These are phyloP conservation scores for Salvator merianae DNA, from an alignment of 2,113 vertebrate genomes.

Conservation along the genomic window DNA sequence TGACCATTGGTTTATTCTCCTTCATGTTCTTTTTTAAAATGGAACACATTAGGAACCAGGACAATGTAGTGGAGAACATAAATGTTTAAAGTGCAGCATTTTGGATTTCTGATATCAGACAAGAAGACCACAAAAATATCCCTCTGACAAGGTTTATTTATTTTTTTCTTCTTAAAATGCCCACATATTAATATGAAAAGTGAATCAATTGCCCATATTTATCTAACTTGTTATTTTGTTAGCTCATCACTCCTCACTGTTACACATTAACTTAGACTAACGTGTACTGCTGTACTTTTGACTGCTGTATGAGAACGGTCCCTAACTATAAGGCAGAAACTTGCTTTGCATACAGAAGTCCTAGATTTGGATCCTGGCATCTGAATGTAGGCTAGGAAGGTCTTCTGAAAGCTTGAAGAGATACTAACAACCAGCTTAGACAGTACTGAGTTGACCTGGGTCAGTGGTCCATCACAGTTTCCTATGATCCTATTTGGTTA, in stretches of 20 bases:
- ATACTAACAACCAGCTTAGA: background rate
- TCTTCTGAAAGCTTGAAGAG: background rate
- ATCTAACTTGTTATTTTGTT: background rate
- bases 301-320: background rate
- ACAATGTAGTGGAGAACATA: constrained; percentile 20
- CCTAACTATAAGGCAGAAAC: background rate
- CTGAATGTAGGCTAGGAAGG: no score
- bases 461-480: background rate
- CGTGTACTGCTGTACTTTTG: background rate
- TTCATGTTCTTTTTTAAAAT: constrained; percentile 26
- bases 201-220: background rate
- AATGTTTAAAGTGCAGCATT: constrained; percentile 3
- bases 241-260: constrained; percentile 49
- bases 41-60: background rate
- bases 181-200: background rate
- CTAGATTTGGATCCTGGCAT: no score
- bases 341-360: no score
- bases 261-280: constrained; percentile 41
- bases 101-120: background rate
- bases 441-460: background rate
- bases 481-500: background rate
- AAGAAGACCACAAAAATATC: constrained; percentile 28
- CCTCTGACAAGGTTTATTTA: constrained; percentile 17
- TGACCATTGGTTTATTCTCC: constrained; percentile 10
- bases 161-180: background rate